These are phyloP conservation scores for Pammene fasciana DNA, from an alignment of 2,888 invertebrate species.

Conservation along the genomic window DNA sequence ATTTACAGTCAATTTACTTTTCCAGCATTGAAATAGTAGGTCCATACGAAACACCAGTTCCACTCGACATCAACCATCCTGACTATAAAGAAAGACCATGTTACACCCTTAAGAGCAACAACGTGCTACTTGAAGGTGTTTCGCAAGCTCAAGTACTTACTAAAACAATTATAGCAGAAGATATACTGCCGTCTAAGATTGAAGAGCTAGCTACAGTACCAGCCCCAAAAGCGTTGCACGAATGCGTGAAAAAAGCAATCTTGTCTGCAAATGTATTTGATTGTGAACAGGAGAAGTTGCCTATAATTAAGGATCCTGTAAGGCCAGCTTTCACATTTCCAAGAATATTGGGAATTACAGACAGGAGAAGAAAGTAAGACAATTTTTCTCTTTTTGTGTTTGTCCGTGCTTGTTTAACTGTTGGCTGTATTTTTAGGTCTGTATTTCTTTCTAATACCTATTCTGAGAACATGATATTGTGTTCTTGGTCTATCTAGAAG, in stretches of 20 bases:
- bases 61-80: conserved; percentile 84
- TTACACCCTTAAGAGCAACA: conserved; percentile 83
- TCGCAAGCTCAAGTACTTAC: conserved; percentile 92
- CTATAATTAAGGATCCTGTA: conserved; percentile 86
- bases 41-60: conserved; percentile 63
- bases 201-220: conserved; percentile 78
- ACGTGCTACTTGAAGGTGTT: conserved; percentile 88
- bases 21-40: conserved; percentile 75
- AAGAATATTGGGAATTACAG: conserved; percentile 89
- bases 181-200: conserved; percentile 84
- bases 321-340: conserved; percentile 89
- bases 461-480: no score
- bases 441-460: no score
- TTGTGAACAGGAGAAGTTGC: conserved; percentile 90
- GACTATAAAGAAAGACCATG: conserved; percentile 86
- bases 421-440: no score
- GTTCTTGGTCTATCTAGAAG: no score
- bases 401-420: background rate
- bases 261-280: conserved; percentile 88
- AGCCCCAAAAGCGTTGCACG: conserved; percentile 79
- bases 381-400: conserved; percentile 19
- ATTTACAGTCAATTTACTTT: conserved; percentile 44
- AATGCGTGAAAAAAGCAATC: conserved; percentile 85
- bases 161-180: conserved; percentile 87
- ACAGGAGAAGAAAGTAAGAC: conserved; percentile 87